Conservation (phyloP, 2,113 vertebrate species). For the Asarcornis scutulata region DNA sequence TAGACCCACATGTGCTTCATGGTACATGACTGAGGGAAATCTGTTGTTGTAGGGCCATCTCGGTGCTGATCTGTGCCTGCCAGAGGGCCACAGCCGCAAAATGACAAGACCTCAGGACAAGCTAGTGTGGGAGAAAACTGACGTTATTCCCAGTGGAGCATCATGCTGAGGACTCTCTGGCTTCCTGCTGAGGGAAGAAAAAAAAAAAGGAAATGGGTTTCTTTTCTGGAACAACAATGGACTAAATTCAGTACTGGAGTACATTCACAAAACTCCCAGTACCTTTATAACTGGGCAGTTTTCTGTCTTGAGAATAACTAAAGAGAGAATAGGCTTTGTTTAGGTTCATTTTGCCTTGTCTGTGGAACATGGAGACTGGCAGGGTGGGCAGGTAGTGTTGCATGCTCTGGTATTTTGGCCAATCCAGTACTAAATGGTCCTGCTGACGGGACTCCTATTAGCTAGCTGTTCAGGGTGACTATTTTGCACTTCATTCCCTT, state of each 20-base stretch:
- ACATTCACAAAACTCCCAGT: not conserved
- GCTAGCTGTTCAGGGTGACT: not conserved
- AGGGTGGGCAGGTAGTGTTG: accelerated
- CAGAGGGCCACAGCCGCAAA: accelerated
- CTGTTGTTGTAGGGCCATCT: accelerated
- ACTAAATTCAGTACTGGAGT: not conserved
- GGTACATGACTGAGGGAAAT: not conserved
- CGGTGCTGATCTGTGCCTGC: not conserved
- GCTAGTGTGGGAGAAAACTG: not conserved
- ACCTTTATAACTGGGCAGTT: not conserved
- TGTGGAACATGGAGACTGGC: not conserved
- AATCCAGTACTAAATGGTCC: not conserved
- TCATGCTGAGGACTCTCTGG: not conserved
- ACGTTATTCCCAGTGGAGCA: not conserved
- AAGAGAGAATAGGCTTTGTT: not conserved
- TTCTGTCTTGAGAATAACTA: not conserved
- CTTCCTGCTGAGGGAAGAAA: not conserved
- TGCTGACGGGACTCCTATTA: not conserved
- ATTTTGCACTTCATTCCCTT: not conserved
- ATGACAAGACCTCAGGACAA: not conserved
- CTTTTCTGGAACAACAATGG: not conserved
- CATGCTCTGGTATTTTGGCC: not conserved
- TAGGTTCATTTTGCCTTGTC: not conserved
- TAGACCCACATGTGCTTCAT: not conserved
- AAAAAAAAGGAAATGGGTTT: not conserved